Conservation (phyloP, 2,888 invertebrate species). For the Lithosia quadra region DNA sequence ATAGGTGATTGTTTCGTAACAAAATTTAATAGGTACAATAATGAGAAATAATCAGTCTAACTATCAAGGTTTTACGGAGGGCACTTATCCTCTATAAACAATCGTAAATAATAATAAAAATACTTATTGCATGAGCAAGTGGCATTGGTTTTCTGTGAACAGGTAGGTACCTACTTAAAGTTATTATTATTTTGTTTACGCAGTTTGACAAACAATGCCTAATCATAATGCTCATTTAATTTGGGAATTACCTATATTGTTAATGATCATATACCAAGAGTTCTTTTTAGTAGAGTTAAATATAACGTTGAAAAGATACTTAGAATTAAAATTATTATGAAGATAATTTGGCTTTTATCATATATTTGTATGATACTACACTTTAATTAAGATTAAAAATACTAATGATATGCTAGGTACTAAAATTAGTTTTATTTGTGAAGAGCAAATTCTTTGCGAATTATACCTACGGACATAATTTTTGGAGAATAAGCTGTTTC, state of each 20-base stretch:
- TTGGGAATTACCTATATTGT: not conserved
- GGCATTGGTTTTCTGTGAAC: slow-evolving; percentile 32
- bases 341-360: not conserved
- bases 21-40: too few relatives aligned
- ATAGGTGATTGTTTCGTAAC: too few relatives aligned
- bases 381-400: not conserved
- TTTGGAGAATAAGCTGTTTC: too few relatives aligned
- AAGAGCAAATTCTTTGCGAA: too few relatives aligned
- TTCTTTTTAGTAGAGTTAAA: not conserved
- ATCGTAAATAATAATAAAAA: slow-evolving; percentile 16
- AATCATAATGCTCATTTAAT: slow-evolving; percentile 11
- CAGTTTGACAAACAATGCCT: slow-evolving; percentile 22
- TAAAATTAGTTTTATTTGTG: not conserved
- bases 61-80: too few relatives aligned
- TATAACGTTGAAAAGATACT: not conserved
- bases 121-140: slow-evolving; percentile 6
- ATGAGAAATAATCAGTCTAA: too few relatives aligned
- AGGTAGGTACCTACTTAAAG: not conserved
- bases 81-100: slow-evolving; percentile 23
- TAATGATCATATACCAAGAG: not conserved
- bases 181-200: slow-evolving; percentile 21
- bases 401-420: not conserved
- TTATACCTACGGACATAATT: too few relatives aligned
- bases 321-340: not conserved
- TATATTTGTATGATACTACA: not conserved